These are phyloP conservation scores for Phrynocephalus vlangalii DNA, from an alignment of 2,797 vertebrate genomes.

Conservation along the genomic window DNA sequence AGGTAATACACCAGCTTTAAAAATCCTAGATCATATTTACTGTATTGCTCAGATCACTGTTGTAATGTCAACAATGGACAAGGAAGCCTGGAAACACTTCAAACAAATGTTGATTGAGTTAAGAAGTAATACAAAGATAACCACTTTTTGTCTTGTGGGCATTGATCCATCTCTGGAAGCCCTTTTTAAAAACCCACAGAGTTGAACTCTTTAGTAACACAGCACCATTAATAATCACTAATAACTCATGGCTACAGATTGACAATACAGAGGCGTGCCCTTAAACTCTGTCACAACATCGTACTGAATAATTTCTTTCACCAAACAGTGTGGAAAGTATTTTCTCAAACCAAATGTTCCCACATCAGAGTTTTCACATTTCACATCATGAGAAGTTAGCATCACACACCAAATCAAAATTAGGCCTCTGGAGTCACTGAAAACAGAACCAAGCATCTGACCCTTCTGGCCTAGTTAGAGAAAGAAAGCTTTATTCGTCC, in stretches of 20 bases:
- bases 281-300: slow-evolving; percentile 1
- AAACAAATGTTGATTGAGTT: not conserved
- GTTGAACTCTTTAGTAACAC: not conserved
- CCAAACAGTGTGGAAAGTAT: not conserved
- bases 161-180: not conserved
- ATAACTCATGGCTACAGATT: slow-evolving; percentile 29
- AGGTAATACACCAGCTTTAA: too few relatives aligned
- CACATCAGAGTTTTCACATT: slow-evolving; percentile 22
- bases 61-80: not conserved
- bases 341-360: not conserved
- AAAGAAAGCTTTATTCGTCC: not conserved
- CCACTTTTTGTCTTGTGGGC: slow-evolving; percentile 13
- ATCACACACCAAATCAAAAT: not conserved
- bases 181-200: not conserved
- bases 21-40: too few relatives aligned
- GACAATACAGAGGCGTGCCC: not conserved
- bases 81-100: not conserved
- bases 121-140: not conserved
- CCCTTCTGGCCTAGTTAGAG: too few relatives aligned
- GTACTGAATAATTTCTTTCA: slow-evolving; percentile 2
- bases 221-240: slow-evolving; percentile 3
- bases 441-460: not conserved
- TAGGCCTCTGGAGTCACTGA: not conserved
- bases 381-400: not conserved
- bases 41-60: too few relatives aligned